Evolutionary conservation across 1,140 invertebrate genomes (phyloP).

Genomic region (Cotesia typhae): DNA sequence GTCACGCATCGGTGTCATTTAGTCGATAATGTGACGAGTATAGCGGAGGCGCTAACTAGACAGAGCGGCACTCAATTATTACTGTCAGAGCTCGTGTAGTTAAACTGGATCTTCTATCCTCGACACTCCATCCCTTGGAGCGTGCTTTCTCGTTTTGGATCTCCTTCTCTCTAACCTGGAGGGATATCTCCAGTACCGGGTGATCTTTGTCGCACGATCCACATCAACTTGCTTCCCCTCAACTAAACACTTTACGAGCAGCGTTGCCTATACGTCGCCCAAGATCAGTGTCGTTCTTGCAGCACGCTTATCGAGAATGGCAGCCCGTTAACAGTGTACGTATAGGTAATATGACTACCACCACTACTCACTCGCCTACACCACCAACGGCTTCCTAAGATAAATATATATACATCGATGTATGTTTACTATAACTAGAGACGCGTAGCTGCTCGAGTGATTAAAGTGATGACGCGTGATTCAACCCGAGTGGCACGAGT

Average conservation of each 20-base stretch:
- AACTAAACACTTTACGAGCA: conserved; percentile 66
- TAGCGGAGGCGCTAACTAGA: conserved; percentile 60
- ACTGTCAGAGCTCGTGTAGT: conserved; percentile 65
- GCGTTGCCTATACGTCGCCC: conserved; percentile 61
- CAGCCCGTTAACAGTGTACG: conserved; percentile 58
- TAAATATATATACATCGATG: conserved; percentile 5
- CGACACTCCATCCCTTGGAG: conserved; percentile 42
- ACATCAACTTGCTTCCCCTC: conserved; percentile 56
- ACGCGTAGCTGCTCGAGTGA: conserved; percentile 31
- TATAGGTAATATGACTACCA: conserved; percentile 34
- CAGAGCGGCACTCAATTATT: conserved; percentile 67
- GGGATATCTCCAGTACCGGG: conserved; percentile 17
- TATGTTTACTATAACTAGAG: conserved; percentile 20
- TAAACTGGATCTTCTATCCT: conserved; percentile 42
- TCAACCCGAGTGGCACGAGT: conserved; percentile 13
- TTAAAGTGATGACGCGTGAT: conserved; percentile 43
- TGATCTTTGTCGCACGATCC: conserved; percentile 34
- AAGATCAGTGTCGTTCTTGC: conserved; percentile 62
- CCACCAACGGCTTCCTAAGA: too few relatives aligned
- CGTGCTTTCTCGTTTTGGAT: conserved; percentile 18
- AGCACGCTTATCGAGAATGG: conserved; percentile 63
- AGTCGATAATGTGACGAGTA: conserved; percentile 44
- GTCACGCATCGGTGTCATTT: conserved; percentile 63
- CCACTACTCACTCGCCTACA: neutral
- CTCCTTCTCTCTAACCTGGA: conserved; percentile 8